Base-by-base conservation (phyloP, 1,140 invertebrate species). In the Panulirus ornatus region DNA sequence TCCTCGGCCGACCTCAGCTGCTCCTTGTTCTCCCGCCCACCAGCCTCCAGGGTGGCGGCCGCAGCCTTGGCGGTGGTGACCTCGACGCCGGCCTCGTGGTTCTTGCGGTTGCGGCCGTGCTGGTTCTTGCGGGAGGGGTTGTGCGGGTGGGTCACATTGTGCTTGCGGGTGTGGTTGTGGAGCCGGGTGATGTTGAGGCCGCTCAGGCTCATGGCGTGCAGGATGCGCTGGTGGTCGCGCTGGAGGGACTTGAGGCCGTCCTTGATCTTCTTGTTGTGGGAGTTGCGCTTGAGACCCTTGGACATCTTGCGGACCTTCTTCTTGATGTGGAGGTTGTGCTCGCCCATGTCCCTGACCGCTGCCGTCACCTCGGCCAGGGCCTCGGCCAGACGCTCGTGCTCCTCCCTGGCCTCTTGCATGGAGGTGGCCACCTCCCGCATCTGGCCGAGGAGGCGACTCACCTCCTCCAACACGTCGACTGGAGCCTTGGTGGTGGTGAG, bases 271-370 rank as follows among this genome's bases (percentile, higher is more conserved):
- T 76, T 44, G 88, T 92, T 88, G 79, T 92, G 91, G 47, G 78
- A 76, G 84, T 81, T 86, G 30, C 79, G 63, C 51, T 85, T 84
- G 16, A 92, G 87, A 76, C 82, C 85, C 82, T 92, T 92, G 42
- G 91, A 90, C 84, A 92, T 88, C 70, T 92, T 92, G 36, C 91
- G 71, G 73, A 92, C 89, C 54, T 92, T 92, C 85, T 92, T 92
- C 84, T 92, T 92, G 76, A 92, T 92, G 84, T 92, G 87, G 30
- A 86, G 40, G 63, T 91, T 91, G 51, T 89, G 86, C 42, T 90
- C 91, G 9, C 88, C 82, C 83, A 92, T 92, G 51, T 89, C 89
- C 44, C 83, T 88, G 30, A 92, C 91, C 58, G 88, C 84, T 36
- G 88, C 75, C 16, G 71, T 92, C 40, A 92, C 75, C 58, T 92